These are phyloP conservation scores for Otocyon megalotis DNA, from an alignment of 2,113 vertebrate species.

Conservation along the genomic window DNA sequence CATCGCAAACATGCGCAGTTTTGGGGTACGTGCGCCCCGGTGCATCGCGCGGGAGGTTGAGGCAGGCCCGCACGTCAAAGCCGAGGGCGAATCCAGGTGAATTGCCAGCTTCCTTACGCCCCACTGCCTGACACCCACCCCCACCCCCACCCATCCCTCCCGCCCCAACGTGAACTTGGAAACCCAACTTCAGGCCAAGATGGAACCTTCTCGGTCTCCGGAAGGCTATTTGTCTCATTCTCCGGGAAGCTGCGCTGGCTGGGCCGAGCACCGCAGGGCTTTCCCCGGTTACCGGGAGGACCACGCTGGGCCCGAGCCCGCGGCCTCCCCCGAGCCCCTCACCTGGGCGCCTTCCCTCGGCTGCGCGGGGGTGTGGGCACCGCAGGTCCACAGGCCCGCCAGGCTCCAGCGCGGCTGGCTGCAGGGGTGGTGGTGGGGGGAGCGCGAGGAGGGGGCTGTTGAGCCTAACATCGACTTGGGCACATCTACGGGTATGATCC, in stretches of 20 bases:
- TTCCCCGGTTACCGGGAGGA: neutral
- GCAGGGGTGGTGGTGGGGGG: slow-evolving; percentile 32
- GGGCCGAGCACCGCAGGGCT: neutral
- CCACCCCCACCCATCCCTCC: too few species aligned
- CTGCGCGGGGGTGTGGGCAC: slow-evolving; percentile 75
- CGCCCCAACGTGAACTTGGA: neutral
- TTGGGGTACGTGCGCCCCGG: neutral
- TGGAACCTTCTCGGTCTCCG: neutral
- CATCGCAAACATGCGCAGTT: neutral
- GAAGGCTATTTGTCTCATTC: slow-evolving; percentile 23
- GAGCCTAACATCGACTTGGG: slow-evolving; percentile 84
- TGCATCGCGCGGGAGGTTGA: neutral
- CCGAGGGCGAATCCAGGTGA: neutral
- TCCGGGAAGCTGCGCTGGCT: neutral
- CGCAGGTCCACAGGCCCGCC: slow-evolving; percentile 75
- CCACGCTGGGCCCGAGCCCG: neutral
- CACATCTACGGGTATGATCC: slow-evolving; percentile 74
- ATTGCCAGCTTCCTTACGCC: neutral
- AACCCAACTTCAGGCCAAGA: slow-evolving; percentile 35
- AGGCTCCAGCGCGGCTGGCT: slow-evolving; percentile 79
- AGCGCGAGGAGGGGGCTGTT: slow-evolving; percentile 27
- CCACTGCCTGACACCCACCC: neutral
- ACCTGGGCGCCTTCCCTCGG: slow-evolving; percentile 63
- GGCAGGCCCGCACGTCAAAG: slow-evolving; percentile 11
- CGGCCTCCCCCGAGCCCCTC: neutral